These are phyloP conservation scores for Deilephila porcellus DNA, from an alignment of 2,888 invertebrate genomes.

Conservation along the genomic window DNA sequence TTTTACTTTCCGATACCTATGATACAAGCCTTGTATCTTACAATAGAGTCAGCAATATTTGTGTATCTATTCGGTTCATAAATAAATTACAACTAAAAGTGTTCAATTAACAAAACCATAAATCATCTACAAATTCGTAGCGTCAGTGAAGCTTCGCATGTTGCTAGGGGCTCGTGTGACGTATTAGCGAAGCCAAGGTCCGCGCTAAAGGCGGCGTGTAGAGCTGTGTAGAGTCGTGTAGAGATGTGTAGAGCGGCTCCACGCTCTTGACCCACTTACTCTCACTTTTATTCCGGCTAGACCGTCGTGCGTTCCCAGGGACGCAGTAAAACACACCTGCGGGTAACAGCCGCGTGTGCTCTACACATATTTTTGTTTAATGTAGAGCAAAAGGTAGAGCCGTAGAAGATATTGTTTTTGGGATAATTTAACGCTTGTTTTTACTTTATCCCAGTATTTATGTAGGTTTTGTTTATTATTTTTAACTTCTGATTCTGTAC, in stretches of 20 bases:
- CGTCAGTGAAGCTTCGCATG: too few relatives aligned
- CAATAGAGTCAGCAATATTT: too few relatives aligned
- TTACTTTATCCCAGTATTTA: too few relatives aligned
- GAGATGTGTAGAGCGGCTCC: neutral
- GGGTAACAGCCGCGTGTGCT: neutral
- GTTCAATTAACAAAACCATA: too few relatives aligned
- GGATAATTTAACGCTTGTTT: too few relatives aligned
- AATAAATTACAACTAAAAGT: too few relatives aligned
- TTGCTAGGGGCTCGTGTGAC: neutral
- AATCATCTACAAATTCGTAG: neutral
- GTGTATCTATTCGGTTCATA: too few relatives aligned
- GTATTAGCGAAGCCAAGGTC: neutral
- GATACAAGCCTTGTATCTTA: too few relatives aligned
- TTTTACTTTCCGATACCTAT: too few relatives aligned
- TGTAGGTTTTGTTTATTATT: too few relatives aligned
- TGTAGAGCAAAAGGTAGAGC: neutral
- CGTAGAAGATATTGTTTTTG: neutral
- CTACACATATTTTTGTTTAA: neutral
- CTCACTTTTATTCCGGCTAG: constrained; percentile 15
- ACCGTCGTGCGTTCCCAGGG: constrained; percentile 15
- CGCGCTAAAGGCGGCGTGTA: neutral
- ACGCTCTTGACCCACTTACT: constrained; percentile 19
- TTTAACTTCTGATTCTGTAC: too few relatives aligned
- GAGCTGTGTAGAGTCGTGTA: neutral
- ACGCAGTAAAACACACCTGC: neutral